Evolutionary conservation across 2,888 invertebrate genomes (phyloP), one percentile per base, ranked within the genome.

Genomic region (Drosophila anomalata): DNA sequence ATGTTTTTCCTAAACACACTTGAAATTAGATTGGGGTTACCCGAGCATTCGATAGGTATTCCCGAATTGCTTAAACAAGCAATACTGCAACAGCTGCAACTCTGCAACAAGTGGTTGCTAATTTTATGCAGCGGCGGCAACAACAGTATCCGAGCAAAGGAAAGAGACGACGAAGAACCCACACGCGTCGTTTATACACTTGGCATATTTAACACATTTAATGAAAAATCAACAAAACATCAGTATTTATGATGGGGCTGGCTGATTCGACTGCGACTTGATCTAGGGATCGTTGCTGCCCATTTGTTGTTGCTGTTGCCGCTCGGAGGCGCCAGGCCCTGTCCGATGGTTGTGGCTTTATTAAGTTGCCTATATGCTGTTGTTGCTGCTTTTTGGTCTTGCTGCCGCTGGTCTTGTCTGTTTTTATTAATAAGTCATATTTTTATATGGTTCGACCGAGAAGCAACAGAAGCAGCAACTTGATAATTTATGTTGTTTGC

Each of bases 401-500:
- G 9, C 41, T 50, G 50, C 48, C 36, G 61, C 54, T 46, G 66
- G 52, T 36, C 55, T 81, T 84, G 81, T 81, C 87, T 68, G 87
- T 87, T 82, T 82, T 87, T 87, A 82, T 83, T 88, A 84, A 88
- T 84, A 84, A 84, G 88, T 86, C 84, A 84, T 84, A 88, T 88
- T 83, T 88, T 86, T 85, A 83, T 85, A 75, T 62, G 26, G 71
- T 53, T 66, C 63, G 61, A 59, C 26, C 66, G 42, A 50, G 62
- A 41, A 66, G 73, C 63, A 48, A 42, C 55, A 59, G 56, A 47
- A 33, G 41, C 51, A 56, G 60, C 55, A 39, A 56, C 55, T 57
- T 56, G 71, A 73, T 82, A 82, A 82, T 87, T 82, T 82, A 82
- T 82, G 86, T 85, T 71, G 72, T 73, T 62, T 73, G 76, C 58